Evolutionary conservation across 1,140 invertebrate species (phyloP).

Genomic region (Trichogramma pretiosum): DNA sequence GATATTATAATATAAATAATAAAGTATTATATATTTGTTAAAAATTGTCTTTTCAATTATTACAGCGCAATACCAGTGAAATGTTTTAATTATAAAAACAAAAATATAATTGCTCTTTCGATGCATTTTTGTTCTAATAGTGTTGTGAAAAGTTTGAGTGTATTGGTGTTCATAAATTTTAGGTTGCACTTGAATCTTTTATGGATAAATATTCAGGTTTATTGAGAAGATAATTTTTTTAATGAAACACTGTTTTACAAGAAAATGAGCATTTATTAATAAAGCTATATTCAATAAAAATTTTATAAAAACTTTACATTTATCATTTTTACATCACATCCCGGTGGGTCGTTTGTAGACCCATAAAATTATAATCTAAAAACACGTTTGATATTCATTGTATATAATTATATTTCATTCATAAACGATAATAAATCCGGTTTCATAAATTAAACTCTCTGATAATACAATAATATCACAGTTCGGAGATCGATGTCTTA

Average conservation of each 20-base stretch:
- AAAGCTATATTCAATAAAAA: slow-evolving; percentile 12
- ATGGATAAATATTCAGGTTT: too few species aligned
- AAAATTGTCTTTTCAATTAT: too few species aligned
- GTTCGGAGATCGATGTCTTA: slow-evolving; percentile 42
- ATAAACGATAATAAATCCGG: slow-evolving; percentile 30
- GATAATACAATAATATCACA: slow-evolving; percentile 47
- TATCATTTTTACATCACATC: slow-evolving; percentile 15
- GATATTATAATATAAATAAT: too few species aligned
- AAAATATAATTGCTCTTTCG: too few species aligned
- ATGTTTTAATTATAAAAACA: too few species aligned
- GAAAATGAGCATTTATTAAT: slow-evolving; percentile 16
- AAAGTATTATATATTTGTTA: too few species aligned
- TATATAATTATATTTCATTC: slow-evolving; percentile 21
- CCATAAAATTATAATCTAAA: slow-evolving; percentile 17
- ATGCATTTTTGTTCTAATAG: too few species aligned
- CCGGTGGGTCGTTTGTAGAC: slow-evolving; percentile 8
- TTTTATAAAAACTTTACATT: slow-evolving; percentile 14
- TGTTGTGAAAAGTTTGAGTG: too few species aligned
- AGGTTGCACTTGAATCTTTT: too few species aligned
- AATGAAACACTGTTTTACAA: slow-evolving; percentile 4
- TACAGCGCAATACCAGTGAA: too few species aligned
- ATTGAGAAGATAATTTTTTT: too few species aligned
- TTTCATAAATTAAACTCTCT: slow-evolving; percentile 31
- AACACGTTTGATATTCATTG: slow-evolving; percentile 19
- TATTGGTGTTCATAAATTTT: too few species aligned